phyloP scores from a whole-genome alignment of 1,140 invertebrate genomes.

The Bombus superbus region DNA sequence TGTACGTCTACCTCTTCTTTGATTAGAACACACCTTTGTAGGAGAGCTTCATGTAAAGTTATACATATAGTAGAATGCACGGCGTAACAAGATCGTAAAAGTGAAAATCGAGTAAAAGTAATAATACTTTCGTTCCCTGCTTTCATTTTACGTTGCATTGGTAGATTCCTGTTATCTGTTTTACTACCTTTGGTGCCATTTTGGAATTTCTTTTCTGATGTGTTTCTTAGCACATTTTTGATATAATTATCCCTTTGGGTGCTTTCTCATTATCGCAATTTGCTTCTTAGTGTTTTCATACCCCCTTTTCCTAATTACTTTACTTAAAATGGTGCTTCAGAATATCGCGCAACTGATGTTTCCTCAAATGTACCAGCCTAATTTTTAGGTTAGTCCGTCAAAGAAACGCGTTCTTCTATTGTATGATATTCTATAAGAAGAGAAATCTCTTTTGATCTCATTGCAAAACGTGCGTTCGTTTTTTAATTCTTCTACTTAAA shows the following conservation, averaged over 20 bases:
- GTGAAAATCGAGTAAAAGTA: neutral
- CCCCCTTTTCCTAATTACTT: too few species aligned
- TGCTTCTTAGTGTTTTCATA: too few species aligned
- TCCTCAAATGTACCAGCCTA: too few species aligned
- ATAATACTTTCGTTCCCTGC: neutral
- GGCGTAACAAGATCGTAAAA: neutral
- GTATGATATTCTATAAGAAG: too few species aligned
- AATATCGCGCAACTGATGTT: too few species aligned
- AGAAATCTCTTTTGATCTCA: neutral
- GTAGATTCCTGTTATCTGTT: neutral
- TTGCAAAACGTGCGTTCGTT: neutral
- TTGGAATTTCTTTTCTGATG: too few species aligned
- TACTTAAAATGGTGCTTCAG: too few species aligned
- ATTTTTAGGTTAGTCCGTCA: too few species aligned
- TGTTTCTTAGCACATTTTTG: too few species aligned
- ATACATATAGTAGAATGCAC: neutral
- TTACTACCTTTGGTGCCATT: neutral
- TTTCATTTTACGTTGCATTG: neutral
- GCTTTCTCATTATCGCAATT: too few species aligned
- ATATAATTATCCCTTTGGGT: too few species aligned
- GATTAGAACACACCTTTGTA: neutral
- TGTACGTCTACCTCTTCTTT: neutral
- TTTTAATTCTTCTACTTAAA: neutral
- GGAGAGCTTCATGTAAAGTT: neutral
- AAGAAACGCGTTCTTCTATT: neutral